A percentile compares a stretch with the other conserved stretches of the same genome.
These are phyloP conservation scores for Anseranas semipalmata DNA, from an alignment of 2,113 vertebrate genomes.

Conservation along the genomic window DNA sequence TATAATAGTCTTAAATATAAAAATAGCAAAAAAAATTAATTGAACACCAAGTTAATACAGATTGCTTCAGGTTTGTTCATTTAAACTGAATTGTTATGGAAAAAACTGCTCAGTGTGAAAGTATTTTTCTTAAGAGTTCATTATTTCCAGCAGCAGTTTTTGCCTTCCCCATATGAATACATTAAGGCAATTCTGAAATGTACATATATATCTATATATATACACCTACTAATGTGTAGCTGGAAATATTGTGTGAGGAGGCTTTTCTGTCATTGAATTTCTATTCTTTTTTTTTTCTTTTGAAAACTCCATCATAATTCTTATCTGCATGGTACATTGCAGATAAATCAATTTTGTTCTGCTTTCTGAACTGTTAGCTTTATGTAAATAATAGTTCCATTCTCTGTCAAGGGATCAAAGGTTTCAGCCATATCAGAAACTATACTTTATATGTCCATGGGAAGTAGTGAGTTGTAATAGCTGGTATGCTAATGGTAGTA, in stretches of 20 bases:
- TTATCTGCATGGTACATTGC: neutral
- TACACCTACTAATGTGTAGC: neutral
- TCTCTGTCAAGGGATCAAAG: conserved; percentile 28
- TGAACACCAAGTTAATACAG: neutral
- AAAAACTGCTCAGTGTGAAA: neutral
- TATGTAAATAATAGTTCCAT: conserved; percentile 42
- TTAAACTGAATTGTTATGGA: neutral
- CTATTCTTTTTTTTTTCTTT: neutral
- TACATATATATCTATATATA: neutral
- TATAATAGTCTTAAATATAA: neutral
- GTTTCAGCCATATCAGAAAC: neutral
- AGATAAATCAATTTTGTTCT: conserved; percentile 7
- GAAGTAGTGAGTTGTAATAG: neutral
- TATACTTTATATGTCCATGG: neutral
- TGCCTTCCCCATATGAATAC: neutral
- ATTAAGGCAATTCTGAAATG: neutral
- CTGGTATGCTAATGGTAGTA: neutral
- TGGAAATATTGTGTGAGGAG: neutral
- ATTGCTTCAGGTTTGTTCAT: neutral
- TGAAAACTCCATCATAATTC: neutral
- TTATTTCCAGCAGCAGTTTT: neutral
- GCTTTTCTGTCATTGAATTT: neutral
- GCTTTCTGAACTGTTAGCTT: neutral
- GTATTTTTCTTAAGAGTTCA: neutral
- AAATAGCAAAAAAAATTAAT: neutral